Conservation (phyloP, 2,888 invertebrate species). For the Lingula anatina region DNA sequence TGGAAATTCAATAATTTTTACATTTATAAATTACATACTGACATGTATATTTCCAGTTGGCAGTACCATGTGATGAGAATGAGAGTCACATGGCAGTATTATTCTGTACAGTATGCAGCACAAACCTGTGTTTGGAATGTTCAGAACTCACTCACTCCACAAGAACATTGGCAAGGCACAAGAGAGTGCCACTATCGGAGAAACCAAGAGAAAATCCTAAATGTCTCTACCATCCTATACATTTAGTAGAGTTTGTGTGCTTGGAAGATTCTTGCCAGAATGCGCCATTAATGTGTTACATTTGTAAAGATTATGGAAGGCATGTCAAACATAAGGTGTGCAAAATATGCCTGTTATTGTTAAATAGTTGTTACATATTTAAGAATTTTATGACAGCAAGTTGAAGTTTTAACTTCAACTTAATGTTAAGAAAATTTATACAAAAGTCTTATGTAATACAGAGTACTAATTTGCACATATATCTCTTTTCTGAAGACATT, state of each 20-base stretch:
- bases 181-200: slow-evolving; percentile 58
- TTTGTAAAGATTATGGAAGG: slow-evolving; percentile 60
- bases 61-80: slow-evolving; percentile 58
- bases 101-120: slow-evolving; percentile 58
- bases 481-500: too few species aligned
- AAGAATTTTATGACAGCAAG: too few species aligned
- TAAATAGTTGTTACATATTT: too few species aligned
- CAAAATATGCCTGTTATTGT: too few species aligned
- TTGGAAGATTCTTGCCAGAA: slow-evolving; percentile 57
- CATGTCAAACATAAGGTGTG: slow-evolving; percentile 58
- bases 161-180: slow-evolving; percentile 56
- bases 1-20: too few species aligned
- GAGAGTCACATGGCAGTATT: slow-evolving; percentile 57
- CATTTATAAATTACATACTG: too few species aligned
- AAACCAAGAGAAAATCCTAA: slow-evolving; percentile 59
- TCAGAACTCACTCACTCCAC: slow-evolving; percentile 57
- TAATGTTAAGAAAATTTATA: too few species aligned
- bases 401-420: too few species aligned
- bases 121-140: slow-evolving; percentile 58
- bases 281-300: slow-evolving; percentile 59
- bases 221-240: slow-evolving; percentile 57
- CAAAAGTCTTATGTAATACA: too few species aligned
- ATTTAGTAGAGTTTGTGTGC: slow-evolving; percentile 59
- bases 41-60: slow-evolving; percentile 50
- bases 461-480: too few species aligned